These are phyloP conservation scores for Teinopalpus imperialis DNA, from an alignment of 2,888 invertebrate genomes.

Conservation along the genomic window DNA sequence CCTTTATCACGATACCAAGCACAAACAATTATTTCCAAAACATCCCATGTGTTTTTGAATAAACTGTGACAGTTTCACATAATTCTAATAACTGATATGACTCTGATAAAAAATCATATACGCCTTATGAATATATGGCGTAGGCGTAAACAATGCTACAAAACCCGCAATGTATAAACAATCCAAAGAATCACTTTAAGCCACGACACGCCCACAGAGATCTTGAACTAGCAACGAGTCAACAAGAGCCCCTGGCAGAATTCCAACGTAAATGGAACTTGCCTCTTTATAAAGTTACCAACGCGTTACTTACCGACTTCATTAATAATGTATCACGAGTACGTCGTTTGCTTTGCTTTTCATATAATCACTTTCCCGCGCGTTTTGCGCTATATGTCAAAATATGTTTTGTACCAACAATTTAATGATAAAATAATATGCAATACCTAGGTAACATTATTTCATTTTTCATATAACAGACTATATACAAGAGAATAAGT, in stretches of 20 bases:
- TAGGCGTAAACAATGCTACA: background rate
- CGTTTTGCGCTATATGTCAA: constrained; percentile 17
- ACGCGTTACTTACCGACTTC: constrained; percentile 50
- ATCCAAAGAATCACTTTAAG: constrained; percentile 14
- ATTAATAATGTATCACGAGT: constrained; percentile 60
- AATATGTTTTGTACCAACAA: constrained; percentile 4
- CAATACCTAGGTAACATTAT: too few relatives aligned
- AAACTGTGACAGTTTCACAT: too few relatives aligned
- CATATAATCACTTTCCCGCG: constrained; percentile 19
- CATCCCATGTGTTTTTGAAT: too few relatives aligned
- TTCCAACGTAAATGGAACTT: constrained; percentile 67
- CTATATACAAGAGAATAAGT: too few relatives aligned
- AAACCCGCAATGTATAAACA: constrained; percentile 10
- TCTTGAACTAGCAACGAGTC: constrained; percentile 40
- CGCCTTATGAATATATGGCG: too few relatives aligned
- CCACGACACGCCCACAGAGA: constrained; percentile 28
- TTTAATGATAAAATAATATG: too few relatives aligned
- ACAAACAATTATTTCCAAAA: too few relatives aligned
- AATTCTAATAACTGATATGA: too few relatives aligned
- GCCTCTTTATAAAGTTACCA: constrained; percentile 45
- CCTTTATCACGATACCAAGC: too few relatives aligned
- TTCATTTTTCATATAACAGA: too few relatives aligned
- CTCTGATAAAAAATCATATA: too few relatives aligned
- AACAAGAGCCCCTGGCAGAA: constrained; percentile 57
- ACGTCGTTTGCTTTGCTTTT: constrained; percentile 24